Evolutionary conservation across 2,888 invertebrate genomes (phyloP), one percentile per base, ranked within the genome.

Genomic region (Plutella xylostella): DNA sequence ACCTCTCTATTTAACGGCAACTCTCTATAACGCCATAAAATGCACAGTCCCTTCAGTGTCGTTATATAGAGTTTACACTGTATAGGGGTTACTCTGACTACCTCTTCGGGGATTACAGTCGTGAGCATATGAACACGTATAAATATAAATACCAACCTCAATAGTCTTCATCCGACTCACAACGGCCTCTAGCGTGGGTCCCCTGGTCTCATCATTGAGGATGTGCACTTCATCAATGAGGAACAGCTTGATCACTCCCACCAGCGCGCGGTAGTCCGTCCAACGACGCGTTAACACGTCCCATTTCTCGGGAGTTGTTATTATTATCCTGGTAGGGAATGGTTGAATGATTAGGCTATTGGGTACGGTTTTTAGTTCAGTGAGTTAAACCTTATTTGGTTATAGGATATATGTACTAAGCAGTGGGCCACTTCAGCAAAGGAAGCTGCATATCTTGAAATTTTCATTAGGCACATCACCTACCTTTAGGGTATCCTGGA

Each of bases 301-400:
- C 92, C 92, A 93, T 72, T 93, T 93, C 69, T 93, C 93, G 0
- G 93, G 93, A 0, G 94, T 94, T 3, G 93, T 92, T 57, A 93
- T 86, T 55, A 93, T 88, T 40, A 91, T 72, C 58, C 92, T 86
- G 47, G 72, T 74, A n/a, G n/a, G 5, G 25, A 25, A 11, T 25
- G 5, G n/a, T n/a, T n/a, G n/a, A 28, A 28, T 28, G 3, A n/a
- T 28, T 28, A 12, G 9, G 3, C 28, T 25, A 7, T 25, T 25
- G 25, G 25, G 28, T 12, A 12, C 28, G 25, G 5, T 7, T 25
- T 7, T 25, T 25, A n/a, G n/a, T n/a, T n/a, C n/a, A n/a, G n/a
- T n/a, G n/a, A n/a, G n/a, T n/a, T n/a, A n/a, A n/a, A n/a, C n/a
- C n/a, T n/a, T n/a, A n/a, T n/a, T 25, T 25, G 25, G 25, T 25